Base-by-base conservation (phyloP, 2,797 vertebrate species). In the Paedocypris micromegethes region DNA sequence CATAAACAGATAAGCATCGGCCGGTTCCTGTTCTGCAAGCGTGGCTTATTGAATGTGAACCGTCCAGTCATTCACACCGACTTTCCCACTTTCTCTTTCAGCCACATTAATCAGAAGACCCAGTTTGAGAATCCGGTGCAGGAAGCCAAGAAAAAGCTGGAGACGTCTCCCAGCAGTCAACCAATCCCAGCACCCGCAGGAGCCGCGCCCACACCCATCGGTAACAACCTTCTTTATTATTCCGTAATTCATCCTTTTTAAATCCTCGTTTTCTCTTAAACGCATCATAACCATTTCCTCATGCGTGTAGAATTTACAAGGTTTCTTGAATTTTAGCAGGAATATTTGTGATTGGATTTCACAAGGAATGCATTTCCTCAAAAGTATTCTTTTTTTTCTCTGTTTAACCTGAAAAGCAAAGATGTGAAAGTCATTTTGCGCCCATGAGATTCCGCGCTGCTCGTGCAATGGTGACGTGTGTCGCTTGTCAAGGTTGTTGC, bases 31-130 rank as follows among this genome's bases (percentile, higher is more conserved):
- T 55, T 48, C 66, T 53, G 63, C 60, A 37, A 9, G 50, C 3
- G 2, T 48, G 48, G 63, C 58, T 57, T 37, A 6, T 54, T 46
- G 37, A 45, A 9, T 55, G 37, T 51, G 23, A 37, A 5, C 47
- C 62, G 64, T 47, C 1, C 3, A 47, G 0, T 45, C 62, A 38
- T 72, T 57, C 54, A 2, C 43, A 74, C 53, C 75, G 80, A 37
- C 74, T 23, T 58, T 80, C 9, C 68, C 6, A 38, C 8, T 5
- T 37, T 43, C 72, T 59, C 45, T 47, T 65, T 53, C 84, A 99
- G 96, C 81, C 96, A 99, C 69, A 96, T 98, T 79, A 98, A 96
- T 85, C 96, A 98, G 91, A 98, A 96, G 90, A 99, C 96, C 42
- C 96, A 98, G 82, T 99, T 99, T 90, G 96, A 99, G 88, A 99